Evolutionary conservation across 2,888 invertebrate genomes (phyloP).

Genomic region (Monoplex corrugatus): DNA sequence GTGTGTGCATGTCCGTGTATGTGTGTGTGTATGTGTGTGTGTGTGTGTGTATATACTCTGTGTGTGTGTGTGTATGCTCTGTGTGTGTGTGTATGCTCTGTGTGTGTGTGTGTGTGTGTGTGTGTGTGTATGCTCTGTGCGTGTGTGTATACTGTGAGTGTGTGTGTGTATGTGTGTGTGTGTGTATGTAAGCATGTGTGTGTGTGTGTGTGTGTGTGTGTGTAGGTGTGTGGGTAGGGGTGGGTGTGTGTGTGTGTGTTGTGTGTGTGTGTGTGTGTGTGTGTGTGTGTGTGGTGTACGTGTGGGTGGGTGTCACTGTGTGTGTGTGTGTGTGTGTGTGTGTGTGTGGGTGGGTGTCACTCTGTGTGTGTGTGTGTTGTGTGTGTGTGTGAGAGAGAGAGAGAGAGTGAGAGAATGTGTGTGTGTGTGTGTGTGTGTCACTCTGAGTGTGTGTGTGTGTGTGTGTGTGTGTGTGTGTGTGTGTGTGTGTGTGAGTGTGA

Average conservation of each 20-base stretch:
- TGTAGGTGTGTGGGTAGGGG: neutral
- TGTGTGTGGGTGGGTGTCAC: neutral
- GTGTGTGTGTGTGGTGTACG: neutral
- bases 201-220: neutral
- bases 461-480: neutral
- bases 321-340: neutral
- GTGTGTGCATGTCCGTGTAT: no score
- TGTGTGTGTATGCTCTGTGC: neutral
- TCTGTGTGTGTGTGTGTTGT: neutral
- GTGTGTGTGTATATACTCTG: no score
- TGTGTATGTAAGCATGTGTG: neutral
- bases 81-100: no score
- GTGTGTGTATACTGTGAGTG: neutral
- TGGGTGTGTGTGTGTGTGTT: neutral
- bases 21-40: no score
- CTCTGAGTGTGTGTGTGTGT: neutral
- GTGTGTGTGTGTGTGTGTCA: neutral
- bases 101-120: neutral
- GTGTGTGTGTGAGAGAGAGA: neutral
- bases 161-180: neutral
- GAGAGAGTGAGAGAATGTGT: neutral
- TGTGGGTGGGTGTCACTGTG: neutral
- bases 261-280: neutral
- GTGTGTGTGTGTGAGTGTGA: neutral
- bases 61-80: no score